These are phyloP conservation scores for Lutjanus erythropterus DNA, from an alignment of 2,113 vertebrate genomes.

Conservation along the genomic window DNA sequence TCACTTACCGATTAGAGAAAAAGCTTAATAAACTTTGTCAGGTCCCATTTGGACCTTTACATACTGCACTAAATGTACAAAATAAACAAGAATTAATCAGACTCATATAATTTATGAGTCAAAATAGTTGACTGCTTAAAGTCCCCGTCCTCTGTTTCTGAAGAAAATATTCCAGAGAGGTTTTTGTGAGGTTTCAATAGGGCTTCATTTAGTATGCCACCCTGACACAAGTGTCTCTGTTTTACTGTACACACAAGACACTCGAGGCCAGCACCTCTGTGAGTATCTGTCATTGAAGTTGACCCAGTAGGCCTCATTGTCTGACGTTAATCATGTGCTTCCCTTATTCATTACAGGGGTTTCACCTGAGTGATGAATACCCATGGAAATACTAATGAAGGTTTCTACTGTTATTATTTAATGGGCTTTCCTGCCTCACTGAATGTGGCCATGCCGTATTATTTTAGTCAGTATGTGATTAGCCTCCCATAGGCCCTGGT, in stretches of 20 bases:
- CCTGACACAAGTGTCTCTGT: neutral
- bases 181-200: neutral
- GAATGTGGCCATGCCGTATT: constrained; percentile 49
- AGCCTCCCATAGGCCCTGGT: constrained; percentile 45
- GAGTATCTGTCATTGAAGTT: constrained; percentile 8
- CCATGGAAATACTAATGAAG: constrained; percentile 24
- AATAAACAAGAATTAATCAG: neutral
- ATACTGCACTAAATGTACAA: neutral
- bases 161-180: neutral
- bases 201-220: neutral
- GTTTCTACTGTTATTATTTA: constrained; percentile 46
- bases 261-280: neutral
- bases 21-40: neutral
- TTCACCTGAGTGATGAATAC: constrained; percentile 38
- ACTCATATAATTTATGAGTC: neutral
- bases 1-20: neutral
- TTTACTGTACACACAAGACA: constrained; percentile 22
- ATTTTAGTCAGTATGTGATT: constrained; percentile 63
- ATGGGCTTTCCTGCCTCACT: constrained; percentile 34
- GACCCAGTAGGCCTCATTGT: constrained; percentile 19
- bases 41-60: no score
- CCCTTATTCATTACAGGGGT: constrained; percentile 28
- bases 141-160: neutral
- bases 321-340: constrained; percentile 37
- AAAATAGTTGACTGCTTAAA: neutral